Percentiles rank a stretch among this genome's conserved stretches.
Evolutionary conservation across 2,113 vertebrate species (phyloP).

Genomic region (Narcine bancroftii): DNA sequence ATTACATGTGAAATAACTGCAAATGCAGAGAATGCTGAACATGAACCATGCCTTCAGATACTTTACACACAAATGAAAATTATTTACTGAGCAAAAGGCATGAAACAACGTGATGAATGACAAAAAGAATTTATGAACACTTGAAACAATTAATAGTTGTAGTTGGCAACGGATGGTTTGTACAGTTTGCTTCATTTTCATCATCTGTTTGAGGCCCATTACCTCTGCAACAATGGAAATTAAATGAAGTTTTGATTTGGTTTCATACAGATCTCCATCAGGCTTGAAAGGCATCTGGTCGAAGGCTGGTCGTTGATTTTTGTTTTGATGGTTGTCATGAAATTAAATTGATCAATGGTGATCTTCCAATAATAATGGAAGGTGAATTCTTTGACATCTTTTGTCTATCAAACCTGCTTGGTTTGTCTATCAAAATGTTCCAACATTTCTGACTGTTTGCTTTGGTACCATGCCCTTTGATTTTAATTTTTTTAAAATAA

Average conservation of each 20-base stretch:
- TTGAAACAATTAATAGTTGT: slow-evolving; percentile 14
- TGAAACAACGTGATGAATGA: slow-evolving; percentile 14
- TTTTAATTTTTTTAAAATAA: background rate
- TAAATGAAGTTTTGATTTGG: too few species aligned
- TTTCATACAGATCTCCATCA: background rate
- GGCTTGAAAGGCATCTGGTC: background rate
- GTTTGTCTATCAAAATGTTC: background rate
- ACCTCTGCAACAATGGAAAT: background rate
- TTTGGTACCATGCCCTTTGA: background rate
- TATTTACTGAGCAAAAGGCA: slow-evolving; percentile 17
- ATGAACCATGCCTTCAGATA: background rate
- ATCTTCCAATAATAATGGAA: background rate
- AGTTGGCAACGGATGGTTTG: slow-evolving; percentile 4
- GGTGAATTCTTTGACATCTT: background rate
- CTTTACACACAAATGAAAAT: background rate
- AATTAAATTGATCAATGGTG: background rate
- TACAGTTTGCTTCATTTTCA: slow-evolving; percentile 14
- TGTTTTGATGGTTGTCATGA: background rate
- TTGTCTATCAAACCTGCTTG: background rate
- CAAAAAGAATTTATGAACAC: slow-evolving; percentile 2
- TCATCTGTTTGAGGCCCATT: background rate
- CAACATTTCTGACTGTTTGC: background rate
- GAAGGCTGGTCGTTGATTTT: background rate
- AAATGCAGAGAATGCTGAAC: background rate
- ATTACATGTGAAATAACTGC: background rate